A percentile compares a stretch with the other conserved stretches of the same genome.
phyloP scores from a whole-genome alignment of 2,888 invertebrate genomes.

The Trichopria drosophilae region DNA sequence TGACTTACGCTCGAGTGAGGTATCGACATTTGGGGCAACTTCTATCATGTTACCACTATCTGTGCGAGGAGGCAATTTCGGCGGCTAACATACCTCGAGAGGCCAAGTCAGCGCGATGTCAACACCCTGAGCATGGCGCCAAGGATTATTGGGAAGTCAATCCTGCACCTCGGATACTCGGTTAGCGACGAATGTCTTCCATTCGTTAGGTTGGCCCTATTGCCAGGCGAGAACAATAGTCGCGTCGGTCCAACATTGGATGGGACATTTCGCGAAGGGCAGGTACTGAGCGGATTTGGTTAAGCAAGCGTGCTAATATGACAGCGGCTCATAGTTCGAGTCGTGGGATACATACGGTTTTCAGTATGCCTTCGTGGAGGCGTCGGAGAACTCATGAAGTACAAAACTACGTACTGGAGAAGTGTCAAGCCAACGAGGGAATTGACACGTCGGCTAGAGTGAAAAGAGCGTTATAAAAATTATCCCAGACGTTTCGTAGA shows the following conservation, averaged over 20 bases:
- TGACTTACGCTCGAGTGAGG: no score
- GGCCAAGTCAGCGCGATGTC: constrained; percentile 13
- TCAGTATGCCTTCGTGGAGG: no score
- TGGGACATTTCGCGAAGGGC: background rate
- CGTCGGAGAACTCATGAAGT: no score
- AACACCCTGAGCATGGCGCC: constrained; percentile 6
- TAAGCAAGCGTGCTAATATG: background rate
- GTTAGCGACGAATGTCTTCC: constrained; percentile 18
- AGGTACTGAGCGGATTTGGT: background rate
- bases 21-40: no score
- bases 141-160: background rate
- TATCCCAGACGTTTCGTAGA: no score
- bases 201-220: constrained; percentile 4
- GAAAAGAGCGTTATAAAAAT: no score
- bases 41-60: no score
- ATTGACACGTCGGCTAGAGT: no score
- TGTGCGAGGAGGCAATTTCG: no score
- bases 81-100: no score
- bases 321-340: constrained; percentile 15
- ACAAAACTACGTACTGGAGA: no score
- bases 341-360: constrained; percentile 13
- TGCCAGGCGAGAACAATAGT: constrained; percentile 16
- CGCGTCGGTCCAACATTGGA: constrained; percentile 21
- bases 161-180: constrained; percentile 14
- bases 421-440: no score